phyloP scores from a whole-genome alignment of 23 tunicate genomes.

The Halocynthia roretzi region DNA sequence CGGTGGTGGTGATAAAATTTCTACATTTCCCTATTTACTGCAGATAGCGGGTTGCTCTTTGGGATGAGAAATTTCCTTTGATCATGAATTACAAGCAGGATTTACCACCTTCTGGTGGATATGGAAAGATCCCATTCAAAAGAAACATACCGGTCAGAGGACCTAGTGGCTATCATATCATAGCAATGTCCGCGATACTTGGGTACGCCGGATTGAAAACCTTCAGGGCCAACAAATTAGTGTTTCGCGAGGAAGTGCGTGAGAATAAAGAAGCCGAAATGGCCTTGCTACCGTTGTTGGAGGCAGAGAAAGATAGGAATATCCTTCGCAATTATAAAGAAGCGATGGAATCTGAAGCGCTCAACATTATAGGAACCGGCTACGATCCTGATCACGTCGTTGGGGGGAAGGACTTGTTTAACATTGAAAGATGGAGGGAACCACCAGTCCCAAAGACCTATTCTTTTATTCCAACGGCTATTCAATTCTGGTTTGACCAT shows the following conservation, averaged over 20 bases:
- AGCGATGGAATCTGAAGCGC: slow-evolving; percentile 82
- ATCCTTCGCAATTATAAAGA: slow-evolving; percentile 39
- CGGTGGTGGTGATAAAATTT: too few species aligned
- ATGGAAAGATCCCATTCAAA: slow-evolving; percentile 63
- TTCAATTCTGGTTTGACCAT: slow-evolving; percentile 2
- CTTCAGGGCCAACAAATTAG: not conserved
- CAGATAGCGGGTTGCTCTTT: too few species aligned
- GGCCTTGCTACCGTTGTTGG: slow-evolving; percentile 46
- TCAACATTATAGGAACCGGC: slow-evolving; percentile 88
- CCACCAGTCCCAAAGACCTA: not conserved
- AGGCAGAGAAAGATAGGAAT: slow-evolving; percentile 80
- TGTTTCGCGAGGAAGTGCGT: not conserved
- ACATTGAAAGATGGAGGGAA: slow-evolving; percentile 2
- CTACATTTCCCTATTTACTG: too few species aligned
- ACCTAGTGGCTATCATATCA: slow-evolving; percentile 37
- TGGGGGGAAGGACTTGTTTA: slow-evolving; percentile 12
- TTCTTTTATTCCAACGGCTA: slow-evolving; percentile 7
- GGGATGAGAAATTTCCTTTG: too few species aligned
- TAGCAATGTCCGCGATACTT: slow-evolving; percentile 25
- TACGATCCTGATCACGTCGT: slow-evolving; percentile 48
- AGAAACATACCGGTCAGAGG: slow-evolving; percentile 71
- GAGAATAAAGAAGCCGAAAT: slow-evolving; percentile 39
- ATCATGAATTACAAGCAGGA: slow-evolving; percentile 77
- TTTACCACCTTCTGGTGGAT: slow-evolving; percentile 92
- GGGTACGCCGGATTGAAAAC: slow-evolving; percentile 13